Percentiles rank a stretch among this genome's conserved stretches.
These are phyloP conservation scores for Catamblyrhynchus diadema DNA, from an alignment of 2,797 vertebrate genomes.

Conservation along the genomic window DNA sequence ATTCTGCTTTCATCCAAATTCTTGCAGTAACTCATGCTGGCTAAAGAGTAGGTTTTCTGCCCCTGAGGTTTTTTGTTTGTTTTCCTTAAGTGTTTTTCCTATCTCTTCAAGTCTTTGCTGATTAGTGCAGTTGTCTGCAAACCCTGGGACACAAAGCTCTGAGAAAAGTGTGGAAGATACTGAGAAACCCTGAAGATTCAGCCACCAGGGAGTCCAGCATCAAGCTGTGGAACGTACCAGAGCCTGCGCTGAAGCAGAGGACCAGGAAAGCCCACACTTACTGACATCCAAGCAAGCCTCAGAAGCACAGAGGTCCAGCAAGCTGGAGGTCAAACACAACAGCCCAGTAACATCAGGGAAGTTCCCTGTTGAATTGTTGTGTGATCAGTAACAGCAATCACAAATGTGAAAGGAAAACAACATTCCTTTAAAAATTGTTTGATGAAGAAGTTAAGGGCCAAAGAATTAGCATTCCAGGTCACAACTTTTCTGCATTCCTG, in stretches of 20 bases:
- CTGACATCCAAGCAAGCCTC: neutral
- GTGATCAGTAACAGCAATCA: neutral
- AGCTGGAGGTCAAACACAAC: neutral
- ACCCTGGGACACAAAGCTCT: neutral
- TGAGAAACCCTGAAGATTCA: neutral
- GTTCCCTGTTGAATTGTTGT: neutral
- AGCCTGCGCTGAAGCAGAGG: neutral
- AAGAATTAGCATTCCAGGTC: neutral
- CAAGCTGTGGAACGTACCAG: neutral
- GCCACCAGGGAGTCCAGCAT: neutral
- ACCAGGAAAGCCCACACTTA: neutral
- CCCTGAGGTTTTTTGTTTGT: neutral
- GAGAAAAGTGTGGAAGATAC: neutral
- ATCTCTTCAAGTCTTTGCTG: neutral
- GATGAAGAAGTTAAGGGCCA: neutral
- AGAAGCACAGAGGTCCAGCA: neutral
- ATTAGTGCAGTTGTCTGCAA: neutral
- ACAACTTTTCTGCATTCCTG: neutral
- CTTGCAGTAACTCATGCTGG: neutral
- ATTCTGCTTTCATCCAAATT: neutral
- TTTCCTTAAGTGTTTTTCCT: neutral
- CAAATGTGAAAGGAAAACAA: neutral
- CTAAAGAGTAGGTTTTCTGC: neutral
- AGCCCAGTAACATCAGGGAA: neutral
- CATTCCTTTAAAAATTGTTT: neutral